Evolutionary conservation across 2,888 invertebrate species (phyloP).

Genomic region (Isoperla grammatica): DNA sequence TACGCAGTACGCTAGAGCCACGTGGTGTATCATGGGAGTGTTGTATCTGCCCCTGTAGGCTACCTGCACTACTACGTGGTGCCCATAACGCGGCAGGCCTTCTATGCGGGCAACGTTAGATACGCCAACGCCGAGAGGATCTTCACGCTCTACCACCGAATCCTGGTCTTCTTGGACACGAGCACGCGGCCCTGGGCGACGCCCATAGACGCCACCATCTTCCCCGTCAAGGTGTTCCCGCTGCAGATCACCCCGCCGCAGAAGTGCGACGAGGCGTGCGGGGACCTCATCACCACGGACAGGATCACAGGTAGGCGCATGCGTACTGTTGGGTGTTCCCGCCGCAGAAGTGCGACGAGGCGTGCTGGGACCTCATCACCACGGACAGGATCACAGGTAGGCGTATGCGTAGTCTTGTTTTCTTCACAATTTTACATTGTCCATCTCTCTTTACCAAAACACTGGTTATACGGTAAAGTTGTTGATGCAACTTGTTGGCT

Average conservation of each 20-base stretch:
- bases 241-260: neutral
- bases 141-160: constrained; percentile 51
- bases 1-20: too few species aligned
- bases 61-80: constrained; percentile 18
- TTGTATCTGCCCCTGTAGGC: neutral
- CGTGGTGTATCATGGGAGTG: too few species aligned
- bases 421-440: too few species aligned
- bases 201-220: constrained; percentile 36
- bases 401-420: too few species aligned
- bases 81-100: neutral
- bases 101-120: constrained; percentile 40
- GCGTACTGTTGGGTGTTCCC: too few species aligned
- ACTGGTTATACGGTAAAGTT: too few species aligned
- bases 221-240: constrained; percentile 27
- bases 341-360: neutral
- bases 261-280: constrained; percentile 10
- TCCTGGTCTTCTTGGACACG: constrained; percentile 53
- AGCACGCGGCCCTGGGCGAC: constrained; percentile 55
- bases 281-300: too few species aligned
- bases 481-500: too few species aligned
- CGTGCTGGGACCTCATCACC: neutral
- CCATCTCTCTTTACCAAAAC: too few species aligned
- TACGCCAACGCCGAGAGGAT: constrained; percentile 51
- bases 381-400: too few species aligned
- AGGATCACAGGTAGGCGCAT: too few species aligned